Percentiles rank a stretch among this genome's conserved stretches.
Evolutionary conservation across 2,797 vertebrate species (phyloP).

Genomic region (Mus minutoides): DNA sequence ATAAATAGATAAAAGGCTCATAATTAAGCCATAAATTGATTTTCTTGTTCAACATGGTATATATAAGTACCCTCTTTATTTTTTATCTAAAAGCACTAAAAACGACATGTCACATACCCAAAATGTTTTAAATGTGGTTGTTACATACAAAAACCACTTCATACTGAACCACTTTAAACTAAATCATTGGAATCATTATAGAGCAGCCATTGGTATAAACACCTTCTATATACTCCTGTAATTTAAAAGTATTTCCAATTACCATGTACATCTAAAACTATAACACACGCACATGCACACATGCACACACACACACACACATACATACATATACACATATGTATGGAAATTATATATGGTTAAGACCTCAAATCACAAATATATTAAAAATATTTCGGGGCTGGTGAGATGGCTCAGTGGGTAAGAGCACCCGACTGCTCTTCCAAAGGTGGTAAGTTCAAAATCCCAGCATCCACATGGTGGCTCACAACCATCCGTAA

Average conservation of each 20-base stretch:
- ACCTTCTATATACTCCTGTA: background rate
- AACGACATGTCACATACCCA: background rate
- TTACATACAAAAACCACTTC: background rate
- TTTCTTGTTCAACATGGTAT: constrained; percentile 15
- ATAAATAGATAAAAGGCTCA: background rate
- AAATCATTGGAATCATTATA: background rate
- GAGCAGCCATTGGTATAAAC: background rate
- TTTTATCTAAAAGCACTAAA: constrained; percentile 42
- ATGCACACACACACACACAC: too few species aligned
- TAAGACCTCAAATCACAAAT: background rate
- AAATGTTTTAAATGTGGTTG: background rate
- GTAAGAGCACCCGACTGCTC: too few species aligned
- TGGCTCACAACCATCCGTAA: too few species aligned
- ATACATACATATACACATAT: too few species aligned
- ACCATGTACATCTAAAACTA: background rate
- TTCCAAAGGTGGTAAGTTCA: too few species aligned
- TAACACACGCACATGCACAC: too few species aligned
- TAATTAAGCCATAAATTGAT: background rate
- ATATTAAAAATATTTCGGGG: constrained; percentile 48
- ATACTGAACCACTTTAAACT: background rate
- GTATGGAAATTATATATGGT: background rate
- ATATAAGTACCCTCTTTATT: background rate
- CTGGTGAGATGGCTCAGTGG: too few species aligned
- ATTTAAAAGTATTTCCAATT: constrained; percentile 30
- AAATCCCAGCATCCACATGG: too few species aligned